Conservation (phyloP, 2,797 vertebrate genomes). For the Spinibarbus caldwelli region DNA sequence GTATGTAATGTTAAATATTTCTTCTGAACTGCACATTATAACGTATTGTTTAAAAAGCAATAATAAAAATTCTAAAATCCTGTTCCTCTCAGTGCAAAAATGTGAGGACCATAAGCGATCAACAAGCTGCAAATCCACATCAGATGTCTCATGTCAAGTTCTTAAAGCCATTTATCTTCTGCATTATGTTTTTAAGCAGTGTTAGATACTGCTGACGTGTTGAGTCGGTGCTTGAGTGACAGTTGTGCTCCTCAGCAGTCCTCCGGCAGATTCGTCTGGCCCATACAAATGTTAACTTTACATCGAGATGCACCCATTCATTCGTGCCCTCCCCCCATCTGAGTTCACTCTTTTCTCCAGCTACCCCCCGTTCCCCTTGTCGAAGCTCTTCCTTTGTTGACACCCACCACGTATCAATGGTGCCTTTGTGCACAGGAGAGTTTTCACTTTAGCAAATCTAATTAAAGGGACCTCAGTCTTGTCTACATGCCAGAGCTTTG, state of each 20-base stretch:
- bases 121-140: not conserved
- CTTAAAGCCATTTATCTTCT: not conserved
- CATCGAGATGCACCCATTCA: conserved; percentile 43
- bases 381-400: conserved; percentile 63
- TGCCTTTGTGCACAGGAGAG: conserved; percentile 60
- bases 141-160: not conserved
- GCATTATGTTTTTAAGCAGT: conserved; percentile 16
- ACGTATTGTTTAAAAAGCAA: not conserved
- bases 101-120: no score
- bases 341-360: conserved; percentile 53
- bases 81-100: not conserved
- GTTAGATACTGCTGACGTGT: conserved; percentile 33
- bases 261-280: conserved; percentile 33
- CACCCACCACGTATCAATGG: conserved; percentile 62
- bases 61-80: not conserved
- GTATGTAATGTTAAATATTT: not conserved
- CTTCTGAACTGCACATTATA: not conserved
- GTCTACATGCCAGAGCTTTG: conserved; percentile 61
- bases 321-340: conserved; percentile 27
- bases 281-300: conserved; percentile 39
- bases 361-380: conserved; percentile 56
- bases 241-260: conserved; percentile 21
- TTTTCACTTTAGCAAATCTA: conserved; percentile 65
- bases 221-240: conserved; percentile 23
- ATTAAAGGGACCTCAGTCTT: conserved; percentile 63